Conservation (phyloP, 2,113 vertebrate genomes). For the Columbina picui region DNA sequence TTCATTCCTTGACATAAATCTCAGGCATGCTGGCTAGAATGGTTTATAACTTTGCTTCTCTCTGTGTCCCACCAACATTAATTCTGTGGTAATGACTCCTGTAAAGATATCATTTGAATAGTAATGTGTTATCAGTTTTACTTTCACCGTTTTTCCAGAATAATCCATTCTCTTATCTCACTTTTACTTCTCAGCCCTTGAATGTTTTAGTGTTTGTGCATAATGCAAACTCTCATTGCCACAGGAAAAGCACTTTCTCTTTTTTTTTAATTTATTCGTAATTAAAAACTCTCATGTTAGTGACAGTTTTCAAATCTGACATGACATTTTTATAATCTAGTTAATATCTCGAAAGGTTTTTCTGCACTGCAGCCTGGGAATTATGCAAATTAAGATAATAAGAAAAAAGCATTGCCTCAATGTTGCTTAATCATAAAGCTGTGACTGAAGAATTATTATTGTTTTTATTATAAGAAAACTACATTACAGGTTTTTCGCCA, state of each 20-base stretch:
- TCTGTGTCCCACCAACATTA: background rate
- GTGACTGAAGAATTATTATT: slow-evolving; percentile 32
- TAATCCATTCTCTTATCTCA: slow-evolving; percentile 53
- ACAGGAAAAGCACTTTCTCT: background rate
- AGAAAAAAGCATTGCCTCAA: background rate
- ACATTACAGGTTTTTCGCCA: background rate
- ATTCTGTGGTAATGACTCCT: slow-evolving; percentile 63
- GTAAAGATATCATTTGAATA: slow-evolving; percentile 56
- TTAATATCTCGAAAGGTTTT: slow-evolving; percentile 64
- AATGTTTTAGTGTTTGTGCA: slow-evolving; percentile 30
- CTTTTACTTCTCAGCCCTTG: background rate
- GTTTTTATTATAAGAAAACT: slow-evolving; percentile 2
- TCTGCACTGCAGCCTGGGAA: slow-evolving; percentile 54
- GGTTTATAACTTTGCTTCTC: background rate
- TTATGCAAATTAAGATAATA: slow-evolving; percentile 40
- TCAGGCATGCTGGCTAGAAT: background rate
- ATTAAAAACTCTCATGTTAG: slow-evolving; percentile 62
- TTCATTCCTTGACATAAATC: background rate
- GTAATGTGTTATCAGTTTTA: slow-evolving; percentile 39
- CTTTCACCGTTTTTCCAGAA: slow-evolving; percentile 23
- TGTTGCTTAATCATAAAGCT: slow-evolving; percentile 14
- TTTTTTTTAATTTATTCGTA: slow-evolving; percentile 61
- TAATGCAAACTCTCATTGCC: background rate
- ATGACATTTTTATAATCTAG: slow-evolving; percentile 65
- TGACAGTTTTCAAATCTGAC: slow-evolving; percentile 70